Conservation (phyloP, 2,888 invertebrate species). For the Acanthosepion pharaonis region DNA sequence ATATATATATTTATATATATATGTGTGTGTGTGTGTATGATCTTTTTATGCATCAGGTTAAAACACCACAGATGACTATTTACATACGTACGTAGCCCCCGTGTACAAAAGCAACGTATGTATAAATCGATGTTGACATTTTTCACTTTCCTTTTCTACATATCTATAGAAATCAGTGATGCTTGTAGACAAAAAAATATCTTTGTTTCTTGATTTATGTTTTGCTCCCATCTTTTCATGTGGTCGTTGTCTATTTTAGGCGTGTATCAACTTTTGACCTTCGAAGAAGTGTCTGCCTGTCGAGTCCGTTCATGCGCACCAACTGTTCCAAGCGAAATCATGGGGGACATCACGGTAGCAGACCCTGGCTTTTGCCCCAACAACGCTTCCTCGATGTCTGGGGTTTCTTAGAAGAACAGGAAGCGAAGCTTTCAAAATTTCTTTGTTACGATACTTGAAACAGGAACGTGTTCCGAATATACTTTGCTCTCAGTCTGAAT, state of each 20-base stretch:
- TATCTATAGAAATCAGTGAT: neutral
- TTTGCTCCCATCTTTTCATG: neutral
- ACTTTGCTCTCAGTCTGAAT: neutral
- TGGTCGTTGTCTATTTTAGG: neutral
- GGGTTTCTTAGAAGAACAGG: neutral
- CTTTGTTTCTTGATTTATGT: neutral
- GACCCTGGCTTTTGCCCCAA: neutral
- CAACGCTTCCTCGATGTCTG: neutral
- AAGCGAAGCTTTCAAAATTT: neutral
- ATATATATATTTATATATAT: neutral
- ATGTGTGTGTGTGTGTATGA: neutral
- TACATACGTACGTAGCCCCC: too few species aligned
- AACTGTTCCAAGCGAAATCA: neutral
- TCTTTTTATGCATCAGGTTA: neutral
- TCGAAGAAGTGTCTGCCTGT: neutral
- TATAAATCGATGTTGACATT: neutral
- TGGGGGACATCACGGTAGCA: neutral
- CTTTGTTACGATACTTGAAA: neutral
- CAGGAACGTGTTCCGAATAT: constrained; percentile 14
- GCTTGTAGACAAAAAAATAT: neutral
- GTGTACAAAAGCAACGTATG: neutral
- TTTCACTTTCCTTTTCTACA: neutral
- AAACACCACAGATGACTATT: too few species aligned
- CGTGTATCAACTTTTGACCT: neutral
- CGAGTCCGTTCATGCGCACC: neutral